Conservation (phyloP, 1,140 invertebrate genomes). For the Ruditapes philippinarum region DNA sequence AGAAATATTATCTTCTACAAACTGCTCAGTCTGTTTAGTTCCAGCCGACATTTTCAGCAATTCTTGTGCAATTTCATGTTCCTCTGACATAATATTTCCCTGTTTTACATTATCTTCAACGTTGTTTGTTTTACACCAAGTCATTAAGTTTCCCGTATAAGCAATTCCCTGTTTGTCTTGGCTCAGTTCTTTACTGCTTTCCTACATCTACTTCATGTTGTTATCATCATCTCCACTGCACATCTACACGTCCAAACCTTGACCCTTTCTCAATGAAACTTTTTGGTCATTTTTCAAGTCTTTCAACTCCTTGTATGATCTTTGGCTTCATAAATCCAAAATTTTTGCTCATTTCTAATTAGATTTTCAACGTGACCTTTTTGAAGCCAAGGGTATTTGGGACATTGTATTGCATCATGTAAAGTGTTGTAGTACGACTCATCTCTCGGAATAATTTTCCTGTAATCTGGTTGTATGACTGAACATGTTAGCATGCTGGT, state of each 20-base stretch:
- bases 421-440: constrained; percentile 44
- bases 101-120: background rate
- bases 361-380: background rate
- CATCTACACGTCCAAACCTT: background rate
- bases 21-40: background rate
- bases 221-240: background rate
- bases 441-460: constrained; percentile 24
- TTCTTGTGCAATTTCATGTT: constrained; percentile 50
- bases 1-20: background rate
- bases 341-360: background rate
- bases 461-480: background rate
- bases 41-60: constrained; percentile 30
- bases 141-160: background rate
- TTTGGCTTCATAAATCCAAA: background rate
- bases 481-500: background rate
- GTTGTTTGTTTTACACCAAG: no score
- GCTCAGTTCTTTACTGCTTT: background rate
- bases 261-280: background rate
- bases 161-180: background rate
- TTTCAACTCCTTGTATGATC: background rate
- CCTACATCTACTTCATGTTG: background rate
- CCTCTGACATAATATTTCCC: background rate
- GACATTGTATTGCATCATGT: constrained; percentile 51
- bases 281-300: background rate
- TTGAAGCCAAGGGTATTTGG: constrained; percentile 4